Conservation (phyloP, 2,888 invertebrate genomes). For the Geophilus truncorum region DNA sequence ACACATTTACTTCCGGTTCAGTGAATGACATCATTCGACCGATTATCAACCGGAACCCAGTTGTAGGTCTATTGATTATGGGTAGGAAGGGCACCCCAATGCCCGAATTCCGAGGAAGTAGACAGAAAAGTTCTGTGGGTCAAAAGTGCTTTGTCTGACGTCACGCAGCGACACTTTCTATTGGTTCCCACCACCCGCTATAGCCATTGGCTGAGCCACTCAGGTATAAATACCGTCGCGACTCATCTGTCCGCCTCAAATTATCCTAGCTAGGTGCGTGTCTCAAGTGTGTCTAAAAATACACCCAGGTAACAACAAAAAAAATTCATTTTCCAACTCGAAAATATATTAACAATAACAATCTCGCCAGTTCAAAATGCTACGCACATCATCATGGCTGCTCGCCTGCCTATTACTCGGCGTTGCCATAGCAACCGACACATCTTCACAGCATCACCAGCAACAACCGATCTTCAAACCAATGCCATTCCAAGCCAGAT, state of each 20-base stretch:
- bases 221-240: background rate
- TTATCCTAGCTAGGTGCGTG: background rate
- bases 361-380: too few relatives aligned
- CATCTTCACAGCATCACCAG: background rate
- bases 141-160: background rate
- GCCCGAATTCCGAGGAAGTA: background rate
- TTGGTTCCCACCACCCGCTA: background rate
- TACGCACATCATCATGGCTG: background rate
- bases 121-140: background rate
- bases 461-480: background rate
- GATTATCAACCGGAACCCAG: background rate
- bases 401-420: background rate
- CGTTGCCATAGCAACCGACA: background rate
- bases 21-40: background rate
- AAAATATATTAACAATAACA: too few relatives aligned
- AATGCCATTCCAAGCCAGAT: background rate
- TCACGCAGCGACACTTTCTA: background rate
- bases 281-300: too few relatives aligned
- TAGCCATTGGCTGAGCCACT: too few relatives aligned
- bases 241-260: background rate
- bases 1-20: background rate
- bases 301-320: background rate
- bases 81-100: background rate
- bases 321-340: too few relatives aligned
- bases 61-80: slow-evolving; percentile 2